Conservation (phyloP, 2,113 vertebrate species). For the Tringa solitaria region DNA sequence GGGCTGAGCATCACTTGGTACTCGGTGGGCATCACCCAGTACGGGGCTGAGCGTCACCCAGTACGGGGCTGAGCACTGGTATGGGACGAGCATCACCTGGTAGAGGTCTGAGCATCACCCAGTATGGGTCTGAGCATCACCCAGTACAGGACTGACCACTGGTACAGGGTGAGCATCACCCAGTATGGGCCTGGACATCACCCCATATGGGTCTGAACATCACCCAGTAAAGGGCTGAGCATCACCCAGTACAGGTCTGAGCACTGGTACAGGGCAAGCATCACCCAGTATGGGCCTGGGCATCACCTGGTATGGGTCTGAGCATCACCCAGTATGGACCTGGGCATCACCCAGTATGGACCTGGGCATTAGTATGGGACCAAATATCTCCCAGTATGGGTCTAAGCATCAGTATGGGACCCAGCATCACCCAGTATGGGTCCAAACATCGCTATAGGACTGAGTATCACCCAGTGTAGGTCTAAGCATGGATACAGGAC, state of each 20-base stretch:
- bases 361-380: accelerated
- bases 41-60: not conserved
- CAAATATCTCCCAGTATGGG: too few relatives aligned
- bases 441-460: accelerated
- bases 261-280: too few relatives aligned
- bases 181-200: too few relatives aligned
- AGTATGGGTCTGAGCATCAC: too few relatives aligned
- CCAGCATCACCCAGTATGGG: accelerated
- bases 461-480: accelerated
- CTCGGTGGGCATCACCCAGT: not conserved
- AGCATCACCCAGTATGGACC: not conserved
- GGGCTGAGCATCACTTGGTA: too few relatives aligned
- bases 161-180: not conserved
- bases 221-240: too few relatives aligned
- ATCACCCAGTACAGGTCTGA: too few relatives aligned
- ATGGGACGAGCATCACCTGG: too few relatives aligned
- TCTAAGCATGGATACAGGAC: accelerated
- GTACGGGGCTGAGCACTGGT: not conserved
- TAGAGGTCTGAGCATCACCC: not conserved
- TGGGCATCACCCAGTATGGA: accelerated
- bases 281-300: too few relatives aligned
- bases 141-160: not conserved
- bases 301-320: too few relatives aligned
- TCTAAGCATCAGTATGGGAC: accelerated
- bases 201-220: too few relatives aligned